These are phyloP conservation scores for Ophonus ardosiacus DNA, from an alignment of 2,888 invertebrate genomes.

Conservation along the genomic window DNA sequence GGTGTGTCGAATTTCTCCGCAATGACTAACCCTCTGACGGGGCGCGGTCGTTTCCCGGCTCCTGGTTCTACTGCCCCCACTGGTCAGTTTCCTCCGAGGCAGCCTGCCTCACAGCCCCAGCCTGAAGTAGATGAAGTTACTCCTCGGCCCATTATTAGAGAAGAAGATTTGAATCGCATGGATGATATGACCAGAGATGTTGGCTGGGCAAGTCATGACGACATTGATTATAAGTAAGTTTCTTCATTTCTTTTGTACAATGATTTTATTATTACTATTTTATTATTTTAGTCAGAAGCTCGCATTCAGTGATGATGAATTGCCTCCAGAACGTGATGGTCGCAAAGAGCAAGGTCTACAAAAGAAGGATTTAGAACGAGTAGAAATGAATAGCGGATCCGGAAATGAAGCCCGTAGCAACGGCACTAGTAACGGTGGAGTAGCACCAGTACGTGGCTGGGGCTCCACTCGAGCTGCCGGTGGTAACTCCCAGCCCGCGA, in stretches of 20 bases:
- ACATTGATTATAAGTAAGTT: constrained; percentile 92
- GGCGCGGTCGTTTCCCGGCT: constrained; percentile 60
- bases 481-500: constrained; percentile 67
- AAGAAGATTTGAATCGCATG: constrained; percentile 94
- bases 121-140: constrained; percentile 76
- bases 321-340: constrained; percentile 72
- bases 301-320: constrained; percentile 95
- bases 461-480: constrained; percentile 68
- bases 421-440: constrained; percentile 63
- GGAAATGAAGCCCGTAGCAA: constrained; percentile 50
- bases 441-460: constrained; percentile 53
- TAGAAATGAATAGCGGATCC: constrained; percentile 68
- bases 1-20: constrained; percentile 63
- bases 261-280: not conserved
- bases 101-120: constrained; percentile 69
- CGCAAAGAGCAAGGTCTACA: constrained; percentile 68
- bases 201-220: constrained; percentile 95
- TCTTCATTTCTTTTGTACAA: not conserved
- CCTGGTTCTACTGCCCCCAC: constrained; percentile 73
- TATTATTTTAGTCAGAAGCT: constrained; percentile 86
- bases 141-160: constrained; percentile 92
- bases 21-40: constrained; percentile 62
- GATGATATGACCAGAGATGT: constrained; percentile 93
- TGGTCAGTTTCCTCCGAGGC: constrained; percentile 72
- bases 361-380: constrained; percentile 71